Conservation (phyloP, 2,888 invertebrate species). For the Ferrisia virgata region DNA sequence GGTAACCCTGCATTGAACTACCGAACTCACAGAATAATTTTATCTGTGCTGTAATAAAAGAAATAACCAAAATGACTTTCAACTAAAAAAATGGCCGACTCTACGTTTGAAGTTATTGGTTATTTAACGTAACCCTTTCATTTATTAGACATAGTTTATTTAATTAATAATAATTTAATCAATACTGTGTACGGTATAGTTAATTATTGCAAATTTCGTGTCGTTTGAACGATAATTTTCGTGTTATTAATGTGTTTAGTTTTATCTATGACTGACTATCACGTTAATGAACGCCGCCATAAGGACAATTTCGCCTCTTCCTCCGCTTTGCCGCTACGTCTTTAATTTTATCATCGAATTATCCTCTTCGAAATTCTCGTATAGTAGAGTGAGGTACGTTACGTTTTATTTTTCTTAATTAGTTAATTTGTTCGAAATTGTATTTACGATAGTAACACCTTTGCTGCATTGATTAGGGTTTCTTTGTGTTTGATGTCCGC, state of each 20-base stretch:
- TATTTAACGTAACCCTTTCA: background rate
- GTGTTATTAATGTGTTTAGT: background rate
- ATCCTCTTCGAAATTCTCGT: slow-evolving; percentile 29
- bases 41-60: slow-evolving; percentile 25
- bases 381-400: slow-evolving; percentile 37
- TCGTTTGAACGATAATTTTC: background rate
- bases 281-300: slow-evolving; percentile 41
- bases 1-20: background rate
- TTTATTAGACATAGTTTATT: background rate
- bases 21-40: background rate
- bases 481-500: slow-evolving; percentile 33
- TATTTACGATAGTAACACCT: slow-evolving; percentile 15
- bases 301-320: slow-evolving; percentile 44
- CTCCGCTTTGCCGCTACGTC: slow-evolving; percentile 46
- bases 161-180: background rate
- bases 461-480: background rate
- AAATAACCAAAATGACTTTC: slow-evolving; percentile 38
- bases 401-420: slow-evolving; percentile 11
- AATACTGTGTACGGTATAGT: background rate
- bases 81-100: slow-evolving; percentile 42
- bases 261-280: slow-evolving; percentile 39
- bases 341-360: slow-evolving; percentile 45
- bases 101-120: background rate
- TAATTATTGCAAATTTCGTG: background rate
- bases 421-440: background rate